Evolutionary conservation across 2,888 invertebrate species (phyloP), one percentile per base, ranked within the genome.

Genomic region (Brachyptera risi): DNA sequence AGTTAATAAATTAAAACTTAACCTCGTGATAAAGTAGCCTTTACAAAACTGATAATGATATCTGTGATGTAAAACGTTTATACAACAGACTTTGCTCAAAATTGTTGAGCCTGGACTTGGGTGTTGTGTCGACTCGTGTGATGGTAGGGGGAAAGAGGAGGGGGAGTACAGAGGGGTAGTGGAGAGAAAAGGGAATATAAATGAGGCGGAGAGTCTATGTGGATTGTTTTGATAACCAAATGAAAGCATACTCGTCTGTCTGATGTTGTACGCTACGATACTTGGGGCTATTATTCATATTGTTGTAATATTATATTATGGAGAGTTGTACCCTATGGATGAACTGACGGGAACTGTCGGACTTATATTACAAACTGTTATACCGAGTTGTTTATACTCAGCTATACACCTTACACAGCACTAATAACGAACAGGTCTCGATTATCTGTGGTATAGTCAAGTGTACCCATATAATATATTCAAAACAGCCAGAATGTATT

Each of bases 171-270:
- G 40, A 11, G 35, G 35, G 35, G 31, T 11, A 11, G 31, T 11
- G 11, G 31, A 11, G 31, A 7, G 5, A 11, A 31, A 31, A 35
- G 54, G 19, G 54, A 54, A 54, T 54, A 35, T 35, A 15, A 54
- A 54, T 54, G 54, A 54, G 21, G 35, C 35, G 3, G 5, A 17
- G 54, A 35, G 13, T 54, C 37, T 54, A 21, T 21, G 37, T 17
- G 54, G 35, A 54, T 54, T 54, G 54, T 54, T 54, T 54, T 31
- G 37, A 54, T 37, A 54, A 54, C 54, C 35, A 35, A 54, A 35
- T 37, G 54, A 37, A 26, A 37, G 19, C 54, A 37, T 17, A 15
- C 37, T 54, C 54, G n/a, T 21, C 54, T 37, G 27, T 26, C 31
- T 31, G 31, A 44, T 44, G 44, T 50, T 50, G 21, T 21, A 4